Evolutionary conservation across 2,113 vertebrate species (phyloP).

Genomic region (Mirounga angustirostris): DNA sequence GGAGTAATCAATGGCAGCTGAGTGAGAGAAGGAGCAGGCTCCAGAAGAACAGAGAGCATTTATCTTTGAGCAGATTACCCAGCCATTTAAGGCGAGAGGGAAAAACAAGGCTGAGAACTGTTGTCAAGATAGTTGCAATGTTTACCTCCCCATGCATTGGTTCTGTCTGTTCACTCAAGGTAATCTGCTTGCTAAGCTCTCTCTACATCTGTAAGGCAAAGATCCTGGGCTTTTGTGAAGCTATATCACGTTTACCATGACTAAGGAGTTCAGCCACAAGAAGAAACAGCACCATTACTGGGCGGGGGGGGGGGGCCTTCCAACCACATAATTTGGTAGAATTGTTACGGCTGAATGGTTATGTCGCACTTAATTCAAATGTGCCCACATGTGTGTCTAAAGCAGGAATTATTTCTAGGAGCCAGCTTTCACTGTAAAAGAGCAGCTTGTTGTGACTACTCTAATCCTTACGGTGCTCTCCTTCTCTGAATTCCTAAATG

Average conservation of each 20-base stretch:
- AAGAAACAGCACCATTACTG: neutral
- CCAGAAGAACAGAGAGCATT: neutral
- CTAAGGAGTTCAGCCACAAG: no score
- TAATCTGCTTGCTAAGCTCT: neutral
- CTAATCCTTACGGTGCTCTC: no score
- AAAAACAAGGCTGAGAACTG: neutral
- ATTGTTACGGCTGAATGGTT: neutral
- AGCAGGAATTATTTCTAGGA: neutral
- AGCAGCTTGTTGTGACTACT: neutral
- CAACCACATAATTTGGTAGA: neutral
- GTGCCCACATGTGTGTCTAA: neutral
- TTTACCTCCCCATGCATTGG: neutral
- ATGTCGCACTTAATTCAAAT: neutral
- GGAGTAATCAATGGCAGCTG: constrained; percentile 45
- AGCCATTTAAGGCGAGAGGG: neutral
- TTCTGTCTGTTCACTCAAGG: neutral
- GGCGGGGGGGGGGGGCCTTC: accelerated
- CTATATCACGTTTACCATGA: neutral
- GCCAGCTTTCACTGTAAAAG: neutral
- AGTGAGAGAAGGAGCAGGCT: constrained; percentile 16
- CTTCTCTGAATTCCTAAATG: neutral
- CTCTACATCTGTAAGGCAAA: neutral
- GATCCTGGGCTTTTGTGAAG: neutral
- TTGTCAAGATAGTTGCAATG: neutral
- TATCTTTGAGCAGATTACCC: constrained; percentile 30